Base-by-base conservation (phyloP, 2,113 vertebrate species). In the Diphyllodes magnificus region DNA sequence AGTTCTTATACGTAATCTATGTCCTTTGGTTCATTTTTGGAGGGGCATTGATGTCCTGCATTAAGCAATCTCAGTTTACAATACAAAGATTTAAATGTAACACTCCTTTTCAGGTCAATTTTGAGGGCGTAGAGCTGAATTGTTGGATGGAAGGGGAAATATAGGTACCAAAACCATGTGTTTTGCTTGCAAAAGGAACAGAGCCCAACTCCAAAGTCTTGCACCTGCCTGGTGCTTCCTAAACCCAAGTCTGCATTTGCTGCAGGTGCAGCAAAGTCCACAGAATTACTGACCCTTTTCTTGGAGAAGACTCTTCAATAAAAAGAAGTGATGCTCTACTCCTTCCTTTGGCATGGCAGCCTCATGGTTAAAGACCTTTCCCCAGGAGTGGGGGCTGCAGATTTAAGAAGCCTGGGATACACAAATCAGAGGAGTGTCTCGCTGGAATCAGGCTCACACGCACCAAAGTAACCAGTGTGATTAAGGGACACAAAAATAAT, bases 111-210 rank as follows among this genome's bases (percentile, higher is more conserved):
- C 35, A 73, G 50, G 47, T 31, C n/a, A 78, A 23, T 93, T 91
- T 89, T 71, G 40, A 54, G n/a, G 39, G 11, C 11, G 21, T 64
- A 27, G 6, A 56, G 35, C 25, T 76, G 35, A 42, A 49, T 42
- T 51, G 14, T 31, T 79, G 53, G 82, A 76, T 27, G 6, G 10
- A 11, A 61, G 27, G 44, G 73, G 28, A 87, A 71, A 71, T 15
- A 3, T 5, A 60, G 30, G 35, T 61, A 1, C 0, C 44, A 39
- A 88, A 86, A 44, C 2, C 7, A 28, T 1, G 5, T 1, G 0
- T 44, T 88, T 66, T 78, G 30, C 23, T n/a, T 69, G 59, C 33
- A 82, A 23, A 42, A 60, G 53, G 6, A 59, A 23, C 31, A 49
- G n/a, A 94, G 23, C 22, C 16, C 50, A 33, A 0, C 12, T 66